Conservation (phyloP, 1,140 invertebrate genomes). For the Achatina immaculata region DNA sequence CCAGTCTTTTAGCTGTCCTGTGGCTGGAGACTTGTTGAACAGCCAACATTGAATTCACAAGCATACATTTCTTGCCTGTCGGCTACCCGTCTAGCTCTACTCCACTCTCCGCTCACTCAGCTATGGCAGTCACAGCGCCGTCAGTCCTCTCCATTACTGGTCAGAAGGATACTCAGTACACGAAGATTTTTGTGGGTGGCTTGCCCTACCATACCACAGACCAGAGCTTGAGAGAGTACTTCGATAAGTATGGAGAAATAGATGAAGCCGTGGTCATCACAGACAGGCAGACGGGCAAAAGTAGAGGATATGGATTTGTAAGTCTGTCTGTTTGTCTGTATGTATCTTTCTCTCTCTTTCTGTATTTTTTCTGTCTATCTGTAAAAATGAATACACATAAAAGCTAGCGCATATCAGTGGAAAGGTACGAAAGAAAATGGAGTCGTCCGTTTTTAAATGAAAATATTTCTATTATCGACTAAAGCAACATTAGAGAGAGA, state of each 20-base stretch:
- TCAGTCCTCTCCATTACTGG: slow-evolving; percentile 47
- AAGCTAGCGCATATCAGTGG: too few species aligned
- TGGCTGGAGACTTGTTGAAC: too few species aligned
- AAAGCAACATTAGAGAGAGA: too few species aligned
- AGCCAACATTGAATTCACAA: not conserved
- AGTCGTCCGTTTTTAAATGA: too few species aligned
- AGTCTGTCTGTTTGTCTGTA: slow-evolving; percentile 74
- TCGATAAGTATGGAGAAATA: slow-evolving; percentile 96
- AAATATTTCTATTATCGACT: too few species aligned
- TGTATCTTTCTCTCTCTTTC: not conserved
- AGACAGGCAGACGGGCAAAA: slow-evolving; percentile 96
- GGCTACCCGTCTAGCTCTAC: not conserved
- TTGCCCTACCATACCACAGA: slow-evolving; percentile 98
- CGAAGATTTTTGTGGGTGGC: slow-evolving; percentile 97
- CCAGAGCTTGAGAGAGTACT: slow-evolving; percentile 94
- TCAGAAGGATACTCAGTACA: slow-evolving; percentile 96
- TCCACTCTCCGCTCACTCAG: not conserved
- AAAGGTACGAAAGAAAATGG: too few species aligned
- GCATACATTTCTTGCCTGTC: not conserved
- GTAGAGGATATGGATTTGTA: slow-evolving; percentile 98
- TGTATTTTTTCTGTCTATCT: not conserved
- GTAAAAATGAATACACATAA: too few species aligned
- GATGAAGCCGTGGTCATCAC: slow-evolving; percentile 99
- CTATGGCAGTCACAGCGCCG: slow-evolving; percentile 40
- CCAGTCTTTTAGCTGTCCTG: too few species aligned